These are phyloP conservation scores for Arenaria interpres DNA, from an alignment of 2,113 vertebrate species.

Conservation along the genomic window DNA sequence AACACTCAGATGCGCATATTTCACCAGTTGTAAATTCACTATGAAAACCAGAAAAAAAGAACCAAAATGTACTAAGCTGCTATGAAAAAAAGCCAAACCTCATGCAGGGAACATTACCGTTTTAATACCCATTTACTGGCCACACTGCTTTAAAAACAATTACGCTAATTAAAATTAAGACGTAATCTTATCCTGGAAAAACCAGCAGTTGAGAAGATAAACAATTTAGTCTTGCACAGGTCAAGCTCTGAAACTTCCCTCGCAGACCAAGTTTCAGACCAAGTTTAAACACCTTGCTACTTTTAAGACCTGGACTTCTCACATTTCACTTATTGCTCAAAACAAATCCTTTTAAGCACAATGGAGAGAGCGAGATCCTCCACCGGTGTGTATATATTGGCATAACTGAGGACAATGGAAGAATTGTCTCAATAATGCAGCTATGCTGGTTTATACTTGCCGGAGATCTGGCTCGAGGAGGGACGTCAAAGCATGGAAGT, in stretches of 20 bases:
- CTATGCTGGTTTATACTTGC: neutral
- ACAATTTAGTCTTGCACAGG: constrained; percentile 36
- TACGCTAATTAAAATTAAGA: neutral
- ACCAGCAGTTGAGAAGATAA: constrained; percentile 6
- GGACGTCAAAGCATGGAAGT: neutral
- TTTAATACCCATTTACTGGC: neutral
- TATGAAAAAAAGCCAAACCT: neutral
- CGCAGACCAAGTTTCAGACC: neutral
- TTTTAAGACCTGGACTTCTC: constrained; percentile 48
- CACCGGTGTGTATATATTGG: neutral
- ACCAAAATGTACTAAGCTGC: neutral
- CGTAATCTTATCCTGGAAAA: neutral
- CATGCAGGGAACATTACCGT: neutral
- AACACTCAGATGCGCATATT: neutral
- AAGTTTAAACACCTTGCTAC: constrained; percentile 62
- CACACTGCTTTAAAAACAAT: neutral
- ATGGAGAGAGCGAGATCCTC: neutral
- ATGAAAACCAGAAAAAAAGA: neutral
- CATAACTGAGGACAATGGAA: neutral
- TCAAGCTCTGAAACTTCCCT: constrained; percentile 8
- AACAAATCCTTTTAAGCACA: constrained; percentile 70
- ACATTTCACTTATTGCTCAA: constrained; percentile 26
- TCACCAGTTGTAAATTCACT: neutral
- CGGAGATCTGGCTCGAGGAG: neutral
- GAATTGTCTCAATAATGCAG: neutral